phyloP scores from a whole-genome alignment of 2,113 vertebrate species.

The Meriones unguiculatus region DNA sequence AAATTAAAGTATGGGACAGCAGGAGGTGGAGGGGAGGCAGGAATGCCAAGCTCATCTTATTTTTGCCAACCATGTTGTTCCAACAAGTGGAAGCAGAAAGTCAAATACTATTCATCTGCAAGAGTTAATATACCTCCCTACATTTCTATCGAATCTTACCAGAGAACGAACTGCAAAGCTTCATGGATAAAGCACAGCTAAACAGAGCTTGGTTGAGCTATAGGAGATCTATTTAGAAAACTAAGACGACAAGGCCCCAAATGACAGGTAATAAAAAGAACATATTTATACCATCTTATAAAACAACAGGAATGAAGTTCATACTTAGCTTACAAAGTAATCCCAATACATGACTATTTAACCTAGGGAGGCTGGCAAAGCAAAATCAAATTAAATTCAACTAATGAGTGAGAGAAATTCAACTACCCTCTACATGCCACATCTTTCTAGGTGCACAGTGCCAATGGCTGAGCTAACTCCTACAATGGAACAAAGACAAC shows the following conservation, averaged over 20 bases:
- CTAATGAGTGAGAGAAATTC: background rate
- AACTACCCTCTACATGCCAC: background rate
- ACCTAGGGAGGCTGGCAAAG: background rate
- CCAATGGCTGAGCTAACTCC: background rate
- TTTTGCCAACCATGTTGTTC: background rate
- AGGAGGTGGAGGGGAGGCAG: background rate
- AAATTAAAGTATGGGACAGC: background rate
- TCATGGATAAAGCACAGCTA: background rate
- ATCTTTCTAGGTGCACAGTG: background rate
- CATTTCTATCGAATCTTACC: background rate
- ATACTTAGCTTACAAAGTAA: conserved; percentile 21
- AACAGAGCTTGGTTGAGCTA: background rate
- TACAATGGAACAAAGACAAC: background rate
- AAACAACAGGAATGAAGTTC: conserved; percentile 23
- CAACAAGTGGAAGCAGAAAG: background rate
- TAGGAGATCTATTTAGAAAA: background rate
- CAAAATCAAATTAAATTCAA: background rate
- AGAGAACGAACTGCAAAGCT: background rate
- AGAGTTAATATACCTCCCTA: background rate
- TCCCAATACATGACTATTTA: background rate
- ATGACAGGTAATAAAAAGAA: conserved; percentile 20
- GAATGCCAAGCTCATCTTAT: background rate
- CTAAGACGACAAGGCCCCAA: background rate
- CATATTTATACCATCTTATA: background rate
- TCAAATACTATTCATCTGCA: background rate